Evolutionary conservation across 2,888 invertebrate species (phyloP), one percentile per base, ranked within the genome.

Genomic region (Lepidocyrtinus sp.): DNA sequence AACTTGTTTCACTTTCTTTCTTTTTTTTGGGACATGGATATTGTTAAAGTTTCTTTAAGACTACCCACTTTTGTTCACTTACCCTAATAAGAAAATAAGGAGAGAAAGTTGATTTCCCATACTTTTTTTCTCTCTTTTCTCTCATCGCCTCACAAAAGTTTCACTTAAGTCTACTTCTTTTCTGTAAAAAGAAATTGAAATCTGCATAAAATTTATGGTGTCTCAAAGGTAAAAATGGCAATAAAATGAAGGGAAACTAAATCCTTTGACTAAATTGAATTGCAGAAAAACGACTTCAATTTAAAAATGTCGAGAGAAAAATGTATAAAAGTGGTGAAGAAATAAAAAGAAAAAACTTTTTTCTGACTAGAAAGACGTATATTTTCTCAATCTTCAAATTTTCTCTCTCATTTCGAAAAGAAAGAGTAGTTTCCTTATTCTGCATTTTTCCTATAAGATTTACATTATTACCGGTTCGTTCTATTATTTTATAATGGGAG

Each of bases 171-270:
- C 50, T 15, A 50, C 50, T 7, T 50, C 15, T 50, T 50, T 50
- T 50, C 17, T 50, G n/a, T n/a, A 81, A 83, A 81, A 82, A 81
- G 85, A 87, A 87, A 87, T 87, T 86, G 87, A 83, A 87, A 87
- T 87, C 87, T 86, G 86, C 86, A 87, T 85, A 85, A 86, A 87
- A 87, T 87, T 87, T 87, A 87, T 87, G 84, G 87, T 80, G 83
- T 86, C 86, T 86, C 86, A 83, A 86, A 87, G 85, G 87, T 86
- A 86, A 86, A 87, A 87, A 87, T 83, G 83, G 86, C 84, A 87
- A 87, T 87, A 87, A 87, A 86, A 87, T 87, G 86, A 87, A 85
- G 84, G 84, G 84, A 85, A 85, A 85, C 85, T 87, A 87, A 87
- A 87, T 87, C 87, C 85, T 83, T 77, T 79, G 81, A 85, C 83